phyloP scores from a whole-genome alignment of 2,113 vertebrate species.

The Alces alces region DNA sequence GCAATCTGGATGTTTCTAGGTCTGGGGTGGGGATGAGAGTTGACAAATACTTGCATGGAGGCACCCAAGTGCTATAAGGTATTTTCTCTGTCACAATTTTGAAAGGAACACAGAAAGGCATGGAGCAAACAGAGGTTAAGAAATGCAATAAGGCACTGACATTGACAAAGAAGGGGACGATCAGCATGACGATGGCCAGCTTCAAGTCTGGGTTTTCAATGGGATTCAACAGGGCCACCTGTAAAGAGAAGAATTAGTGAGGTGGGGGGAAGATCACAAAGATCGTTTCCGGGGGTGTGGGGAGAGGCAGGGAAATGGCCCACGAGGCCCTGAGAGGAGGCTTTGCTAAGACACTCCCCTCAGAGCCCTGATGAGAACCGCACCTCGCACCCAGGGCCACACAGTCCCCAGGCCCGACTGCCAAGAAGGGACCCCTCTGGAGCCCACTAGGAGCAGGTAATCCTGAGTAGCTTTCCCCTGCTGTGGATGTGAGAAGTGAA shows the following conservation, averaged over 20 bases:
- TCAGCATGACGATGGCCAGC: constrained; percentile 97
- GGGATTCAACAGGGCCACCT: constrained; percentile 93
- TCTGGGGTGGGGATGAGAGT: background rate
- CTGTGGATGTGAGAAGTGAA: background rate
- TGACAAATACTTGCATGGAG: background rate
- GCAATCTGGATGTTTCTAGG: background rate
- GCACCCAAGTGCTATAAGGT: background rate
- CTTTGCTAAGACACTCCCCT: background rate
- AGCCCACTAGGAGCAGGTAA: background rate
- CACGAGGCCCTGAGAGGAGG: background rate
- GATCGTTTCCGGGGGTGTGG: background rate
- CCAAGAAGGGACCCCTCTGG: background rate
- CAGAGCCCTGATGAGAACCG: background rate
- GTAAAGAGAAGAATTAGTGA: constrained; percentile 71
- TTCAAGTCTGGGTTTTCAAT: constrained; percentile 94
- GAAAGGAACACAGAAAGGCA: background rate
- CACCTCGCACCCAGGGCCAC: background rate
- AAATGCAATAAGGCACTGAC: constrained; percentile 82
- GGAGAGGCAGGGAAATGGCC: no score
- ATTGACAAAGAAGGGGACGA: constrained; percentile 97
- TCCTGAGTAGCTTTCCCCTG: background rate
- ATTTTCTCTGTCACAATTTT: background rate
- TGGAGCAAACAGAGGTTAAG: background rate
- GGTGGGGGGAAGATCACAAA: background rate
- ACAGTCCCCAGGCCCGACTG: background rate